A percentile compares a stretch with the other conserved stretches of the same genome.
phyloP scores from a whole-genome alignment of 2,888 invertebrate species.

The Drosophila birchii region DNA sequence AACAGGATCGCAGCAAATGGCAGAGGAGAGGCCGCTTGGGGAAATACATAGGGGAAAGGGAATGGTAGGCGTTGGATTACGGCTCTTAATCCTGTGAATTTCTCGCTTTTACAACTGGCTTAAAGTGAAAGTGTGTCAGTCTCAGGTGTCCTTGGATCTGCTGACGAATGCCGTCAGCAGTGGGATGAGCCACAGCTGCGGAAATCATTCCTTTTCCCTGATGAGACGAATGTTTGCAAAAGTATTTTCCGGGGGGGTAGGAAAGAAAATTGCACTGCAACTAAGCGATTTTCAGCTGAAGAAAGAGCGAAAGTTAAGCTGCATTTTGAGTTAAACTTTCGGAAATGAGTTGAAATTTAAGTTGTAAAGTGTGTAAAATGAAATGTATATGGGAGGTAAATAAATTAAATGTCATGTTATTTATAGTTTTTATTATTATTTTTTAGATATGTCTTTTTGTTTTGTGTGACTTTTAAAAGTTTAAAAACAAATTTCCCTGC shows the following conservation, averaged over 20 bases:
- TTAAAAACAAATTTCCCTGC: conserved; percentile 10
- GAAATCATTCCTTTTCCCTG: conserved; percentile 26
- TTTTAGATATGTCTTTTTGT: not conserved
- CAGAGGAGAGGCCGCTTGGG: not conserved
- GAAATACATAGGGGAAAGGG: not conserved
- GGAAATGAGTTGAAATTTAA: not conserved
- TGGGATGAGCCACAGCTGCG: conserved; percentile 21
- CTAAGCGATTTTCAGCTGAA: conserved; percentile 1
- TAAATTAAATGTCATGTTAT: not conserved
- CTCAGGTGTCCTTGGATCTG: conserved; percentile 44
- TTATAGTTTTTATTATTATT: not conserved
- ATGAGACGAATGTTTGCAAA: conserved; percentile 20
- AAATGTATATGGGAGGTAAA: not conserved
- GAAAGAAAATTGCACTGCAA: not conserved
- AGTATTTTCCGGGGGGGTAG: conserved; percentile 3
- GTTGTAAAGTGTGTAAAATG: not conserved
- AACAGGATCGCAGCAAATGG: conserved; percentile 4
- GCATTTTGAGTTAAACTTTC: not conserved
- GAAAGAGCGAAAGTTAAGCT: not conserved
- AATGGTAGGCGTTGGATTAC: conserved; percentile 35
- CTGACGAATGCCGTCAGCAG: conserved; percentile 29
- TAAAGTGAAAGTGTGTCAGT: conserved; percentile 45
- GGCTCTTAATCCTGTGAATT: conserved; percentile 47
- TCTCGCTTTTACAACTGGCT: conserved; percentile 46
- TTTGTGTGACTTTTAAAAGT: conserved; percentile 8